phyloP scores from a whole-genome alignment of 2,113 vertebrate genomes.

The Otus sunia region DNA sequence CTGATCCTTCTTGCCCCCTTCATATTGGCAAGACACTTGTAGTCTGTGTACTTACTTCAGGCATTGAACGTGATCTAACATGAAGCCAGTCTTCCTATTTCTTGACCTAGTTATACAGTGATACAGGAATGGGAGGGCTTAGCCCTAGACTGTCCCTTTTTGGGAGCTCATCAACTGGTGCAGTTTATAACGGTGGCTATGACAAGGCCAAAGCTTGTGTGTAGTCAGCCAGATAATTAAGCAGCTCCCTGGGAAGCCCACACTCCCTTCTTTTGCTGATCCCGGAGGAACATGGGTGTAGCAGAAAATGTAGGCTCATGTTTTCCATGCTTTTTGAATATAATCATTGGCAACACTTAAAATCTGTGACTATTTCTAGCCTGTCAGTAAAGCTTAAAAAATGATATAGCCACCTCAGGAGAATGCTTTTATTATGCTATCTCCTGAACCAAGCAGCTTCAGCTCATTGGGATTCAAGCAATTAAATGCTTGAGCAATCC shows the following conservation, averaged over 20 bases:
- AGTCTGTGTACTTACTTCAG: background rate
- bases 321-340: background rate
- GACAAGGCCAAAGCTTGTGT: background rate
- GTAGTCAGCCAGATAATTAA: background rate
- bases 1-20: background rate
- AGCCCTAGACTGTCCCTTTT: background rate
- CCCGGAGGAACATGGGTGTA: background rate
- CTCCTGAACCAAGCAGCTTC: slow-evolving; percentile 31
- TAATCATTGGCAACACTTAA: background rate
- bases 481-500: slow-evolving; percentile 52
- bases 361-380: slow-evolving; percentile 30
- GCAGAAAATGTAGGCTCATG: background rate
- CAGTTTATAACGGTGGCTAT: background rate
- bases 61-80: fast-evolving
- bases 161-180: background rate
- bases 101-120: background rate
- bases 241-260: background rate
- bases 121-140: background rate
- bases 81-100: background rate
- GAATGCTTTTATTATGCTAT: slow-evolving; percentile 26
- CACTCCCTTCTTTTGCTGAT: background rate
- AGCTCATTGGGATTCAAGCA: slow-evolving; percentile 46
- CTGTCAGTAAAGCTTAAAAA: background rate
- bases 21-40: background rate
- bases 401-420: background rate